Conservation (phyloP, 2,797 vertebrate species). For the Eremophila alpestris region DNA sequence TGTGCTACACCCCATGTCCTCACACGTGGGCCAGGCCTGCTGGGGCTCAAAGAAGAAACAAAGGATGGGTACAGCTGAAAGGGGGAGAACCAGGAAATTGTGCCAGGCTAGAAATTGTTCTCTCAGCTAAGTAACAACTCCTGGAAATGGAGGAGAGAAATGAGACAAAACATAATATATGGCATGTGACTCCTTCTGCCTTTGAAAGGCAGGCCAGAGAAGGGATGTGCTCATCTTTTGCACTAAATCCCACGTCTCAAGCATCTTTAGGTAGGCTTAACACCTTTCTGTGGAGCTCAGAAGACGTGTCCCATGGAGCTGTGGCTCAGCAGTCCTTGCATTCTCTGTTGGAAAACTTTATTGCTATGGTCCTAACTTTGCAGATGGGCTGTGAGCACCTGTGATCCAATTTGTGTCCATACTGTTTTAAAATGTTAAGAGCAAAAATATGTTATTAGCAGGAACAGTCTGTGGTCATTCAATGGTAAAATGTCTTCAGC, state of each 20-base stretch:
- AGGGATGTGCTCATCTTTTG: neutral
- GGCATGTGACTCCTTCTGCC: neutral
- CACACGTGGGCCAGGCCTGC: neutral
- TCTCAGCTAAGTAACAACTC: neutral
- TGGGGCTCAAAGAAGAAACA: neutral
- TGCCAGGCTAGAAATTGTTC: neutral
- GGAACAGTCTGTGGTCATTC: neutral
- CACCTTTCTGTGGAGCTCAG: neutral
- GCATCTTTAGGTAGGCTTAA: neutral
- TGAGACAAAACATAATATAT: neutral
- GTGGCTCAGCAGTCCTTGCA: neutral
- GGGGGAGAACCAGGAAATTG: neutral
- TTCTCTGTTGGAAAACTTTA: neutral
- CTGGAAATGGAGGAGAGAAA: neutral
- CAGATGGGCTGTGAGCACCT: neutral
- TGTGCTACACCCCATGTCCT: neutral
- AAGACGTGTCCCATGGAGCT: neutral
- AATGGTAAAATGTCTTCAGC: neutral
- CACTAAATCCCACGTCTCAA: neutral
- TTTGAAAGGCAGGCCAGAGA: neutral
- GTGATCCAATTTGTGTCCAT: neutral
- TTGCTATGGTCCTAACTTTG: neutral
- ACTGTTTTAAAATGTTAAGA: neutral
- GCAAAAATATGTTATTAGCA: neutral
- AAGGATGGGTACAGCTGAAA: neutral